Evolutionary conservation across 1,140 invertebrate genomes (phyloP), one percentile per base, ranked within the genome.

Genomic region (Saxidomus purpurata): DNA sequence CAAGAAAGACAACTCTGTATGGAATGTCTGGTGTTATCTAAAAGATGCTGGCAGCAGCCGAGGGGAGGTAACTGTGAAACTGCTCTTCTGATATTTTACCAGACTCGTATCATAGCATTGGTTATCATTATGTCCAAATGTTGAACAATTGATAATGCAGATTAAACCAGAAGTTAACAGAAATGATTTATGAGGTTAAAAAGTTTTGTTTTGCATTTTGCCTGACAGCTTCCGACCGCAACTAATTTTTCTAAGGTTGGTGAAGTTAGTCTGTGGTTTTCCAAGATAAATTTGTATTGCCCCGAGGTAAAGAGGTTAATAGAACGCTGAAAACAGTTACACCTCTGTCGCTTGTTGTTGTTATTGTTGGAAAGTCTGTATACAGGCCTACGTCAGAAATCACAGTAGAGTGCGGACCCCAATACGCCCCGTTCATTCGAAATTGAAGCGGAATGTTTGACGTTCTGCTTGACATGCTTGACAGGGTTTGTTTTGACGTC

Each of bases 131-230:
- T 8, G 43, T 43, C 43, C 15, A 43, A 43, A 43, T 43, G 43
- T 43, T 43, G 43, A 43, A 43, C 43, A 43, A 43, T 43, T 8
- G 6, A 43, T 43, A 4, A 15, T 43, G n/a, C 15, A 43, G 15
- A 43, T 43, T 8, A 43, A 43, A 43, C 43, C 43, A 43, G 43
- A 43, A 43, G 43, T 43, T 43, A 43, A 15, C 43, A 4, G 15
- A 43, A 63, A 63, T 63, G 59, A 63, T 63, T 63, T 28, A 63
- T 15, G 59, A 71, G 34, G 67, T 71, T 71, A n/a, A 71, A 71
- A n/a, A 19, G 34, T 71, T 19, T 38, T 71, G 36, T 71, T 71
- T 71, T 71, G 34, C 34, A 38, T 71, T 71, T 71, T 71, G 22
- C 22, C 1, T 71, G 59, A 63, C 59, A 63, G 28, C 34, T 71